Evolutionary conservation across 37 sponge, comb jelly and placozoan species (phyloP).

Genomic region (Dysidea cf. avara): DNA sequence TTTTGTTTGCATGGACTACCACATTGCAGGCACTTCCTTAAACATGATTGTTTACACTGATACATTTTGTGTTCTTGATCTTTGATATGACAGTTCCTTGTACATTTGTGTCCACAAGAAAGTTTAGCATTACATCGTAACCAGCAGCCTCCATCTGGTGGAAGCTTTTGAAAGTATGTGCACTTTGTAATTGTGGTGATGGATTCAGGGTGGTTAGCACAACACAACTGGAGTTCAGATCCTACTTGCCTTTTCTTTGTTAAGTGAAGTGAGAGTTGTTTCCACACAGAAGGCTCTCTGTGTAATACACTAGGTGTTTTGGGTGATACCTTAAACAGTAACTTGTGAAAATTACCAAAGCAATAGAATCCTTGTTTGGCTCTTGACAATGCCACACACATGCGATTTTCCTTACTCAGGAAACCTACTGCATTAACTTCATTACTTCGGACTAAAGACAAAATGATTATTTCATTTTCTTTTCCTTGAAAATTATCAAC

Average conservation of each 20-base stretch:
- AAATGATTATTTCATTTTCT: constrained; percentile 76
- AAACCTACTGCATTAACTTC: constrained; percentile 65
- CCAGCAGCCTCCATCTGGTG: too few species aligned
- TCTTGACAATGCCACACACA: constrained; percentile 91
- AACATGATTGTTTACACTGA: constrained; percentile 79
- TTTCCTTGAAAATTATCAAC: constrained; percentile 97
- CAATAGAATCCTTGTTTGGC: constrained; percentile 82
- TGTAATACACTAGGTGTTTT: constrained; percentile 58
- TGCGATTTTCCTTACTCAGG: too few species aligned
- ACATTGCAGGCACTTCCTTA: constrained; percentile 47
- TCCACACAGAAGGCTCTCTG: constrained; percentile 65
- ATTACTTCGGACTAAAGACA: constrained; percentile 88
- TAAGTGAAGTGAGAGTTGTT: constrained; percentile 41
- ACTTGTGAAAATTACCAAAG: too few species aligned
- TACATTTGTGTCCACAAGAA: too few species aligned
- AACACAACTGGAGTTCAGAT: constrained; percentile 57
- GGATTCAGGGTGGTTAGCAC: constrained; percentile 69
- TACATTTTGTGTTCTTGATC: constrained; percentile 43
- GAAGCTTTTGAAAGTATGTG: constrained; percentile 42
- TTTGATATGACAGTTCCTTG: too few species aligned
- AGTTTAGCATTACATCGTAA: too few species aligned
- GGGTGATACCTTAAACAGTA: too few species aligned
- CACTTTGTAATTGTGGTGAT: too few species aligned
- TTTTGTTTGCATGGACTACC: too few species aligned
- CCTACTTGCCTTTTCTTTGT: constrained; percentile 40